Evolutionary conservation across 1,140 invertebrate species (phyloP).

Genomic region (Brachionus calyciflorus): DNA sequence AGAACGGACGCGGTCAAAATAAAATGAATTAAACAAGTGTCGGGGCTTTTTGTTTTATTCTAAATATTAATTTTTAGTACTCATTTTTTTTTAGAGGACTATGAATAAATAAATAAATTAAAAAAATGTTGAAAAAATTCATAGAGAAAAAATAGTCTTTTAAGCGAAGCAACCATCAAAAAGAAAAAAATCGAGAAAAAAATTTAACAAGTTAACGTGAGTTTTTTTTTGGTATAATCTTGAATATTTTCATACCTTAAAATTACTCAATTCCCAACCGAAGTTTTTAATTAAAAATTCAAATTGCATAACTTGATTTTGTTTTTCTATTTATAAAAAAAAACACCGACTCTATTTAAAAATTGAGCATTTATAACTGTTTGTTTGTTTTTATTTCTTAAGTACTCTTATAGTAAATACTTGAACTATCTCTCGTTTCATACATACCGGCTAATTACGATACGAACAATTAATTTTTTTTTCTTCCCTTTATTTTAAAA

Average conservation of each 20-base stretch:
- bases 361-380: constrained; percentile 41
- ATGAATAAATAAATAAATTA: no score
- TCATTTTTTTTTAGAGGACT: neutral
- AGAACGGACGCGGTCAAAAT: neutral
- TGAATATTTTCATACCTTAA: neutral
- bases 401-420: constrained; percentile 23
- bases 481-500: constrained; percentile 1
- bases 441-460: neutral
- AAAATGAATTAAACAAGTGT: constrained; percentile 14
- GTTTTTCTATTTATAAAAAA: neutral
- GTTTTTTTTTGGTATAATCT: neutral
- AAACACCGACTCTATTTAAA: neutral
- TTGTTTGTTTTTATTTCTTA: constrained; percentile 21
- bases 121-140: no score
- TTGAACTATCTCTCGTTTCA: constrained; percentile 30
- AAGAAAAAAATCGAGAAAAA: no score
- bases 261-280: no score
- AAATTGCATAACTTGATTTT: constrained; percentile 13
- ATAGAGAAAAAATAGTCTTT: no score
- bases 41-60: neutral
- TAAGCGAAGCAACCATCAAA: no score
- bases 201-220: constrained; percentile 13
- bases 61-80: neutral
- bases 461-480: constrained; percentile 33
- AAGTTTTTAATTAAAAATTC: neutral